These are phyloP conservation scores for Andrena marginata DNA, from an alignment of 2,888 invertebrate species.

Conservation along the genomic window DNA sequence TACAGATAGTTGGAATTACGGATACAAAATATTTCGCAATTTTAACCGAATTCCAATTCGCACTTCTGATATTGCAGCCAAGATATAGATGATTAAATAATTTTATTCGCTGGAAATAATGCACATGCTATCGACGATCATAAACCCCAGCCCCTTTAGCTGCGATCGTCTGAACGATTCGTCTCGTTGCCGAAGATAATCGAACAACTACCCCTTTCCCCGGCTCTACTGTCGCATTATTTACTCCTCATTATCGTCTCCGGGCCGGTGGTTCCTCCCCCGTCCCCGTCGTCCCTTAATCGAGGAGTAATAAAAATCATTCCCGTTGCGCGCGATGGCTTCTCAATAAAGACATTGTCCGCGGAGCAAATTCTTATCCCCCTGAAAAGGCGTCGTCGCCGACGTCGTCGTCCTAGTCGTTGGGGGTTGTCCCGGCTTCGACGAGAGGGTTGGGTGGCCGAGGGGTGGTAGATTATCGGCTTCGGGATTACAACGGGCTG, in stretches of 20 bases:
- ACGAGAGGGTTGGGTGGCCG: slow-evolving; percentile 55
- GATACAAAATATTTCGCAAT: not conserved
- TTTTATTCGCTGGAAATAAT: not conserved
- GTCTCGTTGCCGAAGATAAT: slow-evolving; percentile 43
- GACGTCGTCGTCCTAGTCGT: not conserved
- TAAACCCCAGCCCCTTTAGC: slow-evolving; percentile 18
- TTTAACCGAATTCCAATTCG: not conserved
- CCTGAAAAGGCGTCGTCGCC: slow-evolving; percentile 73
- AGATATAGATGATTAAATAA: not conserved
- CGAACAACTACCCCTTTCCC: slow-evolving; percentile 51
- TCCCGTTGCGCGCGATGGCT: slow-evolving; percentile 75
- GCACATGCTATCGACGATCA: not conserved
- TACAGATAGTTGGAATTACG: not conserved
- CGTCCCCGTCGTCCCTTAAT: slow-evolving; percentile 63
- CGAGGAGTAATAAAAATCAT: slow-evolving; percentile 78
- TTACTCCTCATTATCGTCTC: slow-evolving; percentile 69
- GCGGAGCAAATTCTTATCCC: slow-evolving; percentile 80
- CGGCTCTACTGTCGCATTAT: slow-evolving; percentile 65
- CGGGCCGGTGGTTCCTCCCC: slow-evolving; percentile 21
- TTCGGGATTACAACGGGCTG: slow-evolving; percentile 80
- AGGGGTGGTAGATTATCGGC: slow-evolving; percentile 81
- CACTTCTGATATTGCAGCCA: not conserved
- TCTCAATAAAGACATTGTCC: slow-evolving; percentile 84
- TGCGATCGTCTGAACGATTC: slow-evolving; percentile 4
- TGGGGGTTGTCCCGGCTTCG: slow-evolving; percentile 27